Evolutionary conservation across 2,888 invertebrate species (phyloP).

Genomic region (Malachius bipustulatus): DNA sequence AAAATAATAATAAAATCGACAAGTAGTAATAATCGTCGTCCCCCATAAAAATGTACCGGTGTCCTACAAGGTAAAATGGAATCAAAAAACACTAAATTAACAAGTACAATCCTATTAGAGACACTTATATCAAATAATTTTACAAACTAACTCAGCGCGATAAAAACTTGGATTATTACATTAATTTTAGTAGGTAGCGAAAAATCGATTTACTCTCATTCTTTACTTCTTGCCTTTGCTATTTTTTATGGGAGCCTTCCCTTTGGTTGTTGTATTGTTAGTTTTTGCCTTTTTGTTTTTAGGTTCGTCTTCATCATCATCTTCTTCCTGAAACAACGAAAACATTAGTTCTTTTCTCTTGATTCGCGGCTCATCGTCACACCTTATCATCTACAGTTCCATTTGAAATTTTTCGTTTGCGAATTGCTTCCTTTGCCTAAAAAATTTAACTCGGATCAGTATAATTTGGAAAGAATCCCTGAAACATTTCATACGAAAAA

Average conservation of each 20-base stretch:
- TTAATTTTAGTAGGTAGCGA: too few species aligned
- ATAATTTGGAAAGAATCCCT: neutral
- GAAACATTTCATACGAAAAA: conserved; percentile 9
- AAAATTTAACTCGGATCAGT: neutral
- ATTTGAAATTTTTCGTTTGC: conserved; percentile 31
- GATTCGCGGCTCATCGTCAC: conserved; percentile 17
- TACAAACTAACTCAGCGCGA: too few species aligned
- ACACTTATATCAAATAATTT: too few species aligned
- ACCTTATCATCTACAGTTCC: conserved; percentile 27
- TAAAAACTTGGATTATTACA: too few species aligned
- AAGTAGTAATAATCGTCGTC: too few species aligned
- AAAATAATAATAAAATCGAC: too few species aligned
- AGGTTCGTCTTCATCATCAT: conserved; percentile 65
- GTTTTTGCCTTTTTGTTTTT: conserved; percentile 65
- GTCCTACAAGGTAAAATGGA: too few species aligned
- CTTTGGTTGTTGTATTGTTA: conserved; percentile 58
- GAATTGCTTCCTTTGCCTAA: conserved; percentile 15
- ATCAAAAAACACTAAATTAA: conserved; percentile 18
- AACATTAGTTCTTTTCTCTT: conserved; percentile 8
- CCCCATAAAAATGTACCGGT: too few species aligned
- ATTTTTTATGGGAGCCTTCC: conserved; percentile 49
- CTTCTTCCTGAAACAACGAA: conserved; percentile 42
- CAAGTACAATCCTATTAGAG: too few species aligned
- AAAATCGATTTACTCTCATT: too few species aligned
- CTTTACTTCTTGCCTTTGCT: conserved; percentile 58